Evolutionary conservation across 1,140 invertebrate genomes (phyloP).

Genomic region (Cephus cinctus): DNA sequence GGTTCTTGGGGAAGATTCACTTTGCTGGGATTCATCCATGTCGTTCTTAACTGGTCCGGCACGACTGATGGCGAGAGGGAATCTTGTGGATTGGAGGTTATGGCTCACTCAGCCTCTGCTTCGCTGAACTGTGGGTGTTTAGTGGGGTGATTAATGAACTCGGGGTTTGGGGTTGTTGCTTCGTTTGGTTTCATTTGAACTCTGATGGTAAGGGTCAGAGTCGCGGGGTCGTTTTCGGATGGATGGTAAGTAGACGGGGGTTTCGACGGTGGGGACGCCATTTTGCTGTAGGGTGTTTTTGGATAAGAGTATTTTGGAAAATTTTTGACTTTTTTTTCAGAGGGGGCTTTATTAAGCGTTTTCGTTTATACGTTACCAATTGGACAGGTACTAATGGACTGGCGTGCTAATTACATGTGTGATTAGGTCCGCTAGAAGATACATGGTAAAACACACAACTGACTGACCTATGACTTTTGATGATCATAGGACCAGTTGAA

Average conservation of each 20-base stretch:
- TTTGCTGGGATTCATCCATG: neutral
- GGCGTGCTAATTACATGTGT: too few relatives aligned
- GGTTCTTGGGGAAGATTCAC: too few relatives aligned
- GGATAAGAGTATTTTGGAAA: too few relatives aligned
- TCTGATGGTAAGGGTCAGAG: slow-evolving; percentile 33
- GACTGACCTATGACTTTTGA: too few relatives aligned
- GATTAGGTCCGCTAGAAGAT: too few relatives aligned
- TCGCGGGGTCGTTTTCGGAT: slow-evolving; percentile 18
- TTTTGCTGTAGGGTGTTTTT: too few relatives aligned
- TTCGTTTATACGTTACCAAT: too few relatives aligned
- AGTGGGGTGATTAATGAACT: slow-evolving; percentile 53
- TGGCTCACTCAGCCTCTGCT: slow-evolving; percentile 44
- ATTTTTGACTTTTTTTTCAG: too few relatives aligned
- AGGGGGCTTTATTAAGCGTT: neutral
- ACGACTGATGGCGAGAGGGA: slow-evolving; percentile 4
- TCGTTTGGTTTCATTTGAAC: slow-evolving; percentile 23
- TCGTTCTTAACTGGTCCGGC: neutral
- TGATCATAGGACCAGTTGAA: too few relatives aligned
- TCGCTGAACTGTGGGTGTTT: slow-evolving; percentile 41
- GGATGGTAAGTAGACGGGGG: slow-evolving; percentile 21
- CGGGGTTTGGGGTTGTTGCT: slow-evolving; percentile 8
- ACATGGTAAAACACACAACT: too few relatives aligned
- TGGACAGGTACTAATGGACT: too few relatives aligned
- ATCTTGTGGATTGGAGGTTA: slow-evolving; percentile 27
- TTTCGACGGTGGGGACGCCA: too few relatives aligned